phyloP scores from a whole-genome alignment of 37 sponge, comb jelly and placozoan species.

The Axinella damicornis region DNA sequence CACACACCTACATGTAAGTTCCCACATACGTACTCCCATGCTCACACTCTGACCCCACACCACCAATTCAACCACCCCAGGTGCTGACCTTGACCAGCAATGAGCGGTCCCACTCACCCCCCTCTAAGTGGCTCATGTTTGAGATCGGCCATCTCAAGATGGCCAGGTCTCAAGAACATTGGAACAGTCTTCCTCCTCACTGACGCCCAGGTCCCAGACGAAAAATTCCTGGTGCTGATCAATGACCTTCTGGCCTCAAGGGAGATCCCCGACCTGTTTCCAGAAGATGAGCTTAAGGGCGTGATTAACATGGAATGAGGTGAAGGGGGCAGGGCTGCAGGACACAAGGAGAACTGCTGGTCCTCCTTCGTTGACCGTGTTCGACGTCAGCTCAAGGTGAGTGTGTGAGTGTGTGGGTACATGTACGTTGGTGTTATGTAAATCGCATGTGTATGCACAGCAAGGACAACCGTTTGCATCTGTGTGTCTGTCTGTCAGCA shows the following conservation, averaged over 20 bases:
- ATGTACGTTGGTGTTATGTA: no score
- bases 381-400: conserved; percentile 92
- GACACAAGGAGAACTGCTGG: conserved; percentile 98
- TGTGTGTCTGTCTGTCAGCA: no score
- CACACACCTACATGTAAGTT: no score
- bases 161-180: conserved; percentile 93
- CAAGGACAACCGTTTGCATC: no score
- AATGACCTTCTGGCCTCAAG: conserved; percentile 95
- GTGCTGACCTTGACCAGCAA: no score
- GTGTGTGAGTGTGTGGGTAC: not conserved
- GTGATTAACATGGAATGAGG: conserved; percentile 93
- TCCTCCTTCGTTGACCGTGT: conserved; percentile 97
- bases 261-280: conserved; percentile 96
- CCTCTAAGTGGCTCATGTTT: no score
- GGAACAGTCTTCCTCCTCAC: conserved; percentile 97
- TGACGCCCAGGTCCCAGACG: conserved; percentile 89
- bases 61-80: no score
- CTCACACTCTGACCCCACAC: no score
- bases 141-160: no score
- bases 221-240: conserved; percentile 94
- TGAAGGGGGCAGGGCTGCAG: conserved; percentile 92
- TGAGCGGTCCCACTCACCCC: no score
- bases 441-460: no score
- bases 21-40: no score
- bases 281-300: conserved; percentile 92